phyloP scores from a whole-genome alignment of 2,797 vertebrate genomes.

The Onychomys torridus region DNA sequence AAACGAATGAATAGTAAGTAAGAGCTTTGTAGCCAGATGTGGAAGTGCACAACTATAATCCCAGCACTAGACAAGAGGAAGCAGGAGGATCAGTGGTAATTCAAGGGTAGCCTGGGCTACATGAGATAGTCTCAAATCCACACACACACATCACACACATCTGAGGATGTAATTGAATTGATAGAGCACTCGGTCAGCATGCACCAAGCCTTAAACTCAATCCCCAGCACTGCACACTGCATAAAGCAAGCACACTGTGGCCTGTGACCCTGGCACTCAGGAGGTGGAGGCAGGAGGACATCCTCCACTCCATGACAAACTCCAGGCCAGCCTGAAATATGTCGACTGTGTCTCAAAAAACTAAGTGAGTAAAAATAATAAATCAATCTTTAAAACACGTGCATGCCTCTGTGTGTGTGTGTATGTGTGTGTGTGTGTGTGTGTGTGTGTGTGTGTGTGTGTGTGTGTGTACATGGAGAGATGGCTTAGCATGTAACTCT shows the following conservation, averaged over 20 bases:
- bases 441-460: accelerated
- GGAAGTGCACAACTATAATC: background rate
- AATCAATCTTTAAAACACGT: background rate
- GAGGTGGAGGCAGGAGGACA: background rate
- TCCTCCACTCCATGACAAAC: background rate
- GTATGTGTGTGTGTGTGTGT: accelerated
- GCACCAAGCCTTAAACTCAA: background rate
- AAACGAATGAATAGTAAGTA: background rate
- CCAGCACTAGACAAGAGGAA: background rate
- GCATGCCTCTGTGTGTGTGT: accelerated
- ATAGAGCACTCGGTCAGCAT: background rate
- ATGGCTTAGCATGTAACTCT: background rate
- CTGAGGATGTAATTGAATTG: background rate
- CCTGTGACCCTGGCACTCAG: background rate
- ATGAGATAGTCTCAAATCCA: no score
- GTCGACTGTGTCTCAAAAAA: background rate
- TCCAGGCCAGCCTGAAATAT: background rate
- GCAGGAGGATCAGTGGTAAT: background rate
- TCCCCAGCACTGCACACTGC: background rate
- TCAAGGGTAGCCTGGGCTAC: background rate
- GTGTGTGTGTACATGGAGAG: background rate
- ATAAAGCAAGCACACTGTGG: background rate
- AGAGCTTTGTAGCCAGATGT: background rate
- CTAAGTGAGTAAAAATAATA: background rate
- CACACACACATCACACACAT: background rate